A percentile compares a stretch with the other conserved stretches of the same genome.
phyloP scores from a whole-genome alignment of 2,888 invertebrate genomes.

The Rhynchonema sp. region DNA sequence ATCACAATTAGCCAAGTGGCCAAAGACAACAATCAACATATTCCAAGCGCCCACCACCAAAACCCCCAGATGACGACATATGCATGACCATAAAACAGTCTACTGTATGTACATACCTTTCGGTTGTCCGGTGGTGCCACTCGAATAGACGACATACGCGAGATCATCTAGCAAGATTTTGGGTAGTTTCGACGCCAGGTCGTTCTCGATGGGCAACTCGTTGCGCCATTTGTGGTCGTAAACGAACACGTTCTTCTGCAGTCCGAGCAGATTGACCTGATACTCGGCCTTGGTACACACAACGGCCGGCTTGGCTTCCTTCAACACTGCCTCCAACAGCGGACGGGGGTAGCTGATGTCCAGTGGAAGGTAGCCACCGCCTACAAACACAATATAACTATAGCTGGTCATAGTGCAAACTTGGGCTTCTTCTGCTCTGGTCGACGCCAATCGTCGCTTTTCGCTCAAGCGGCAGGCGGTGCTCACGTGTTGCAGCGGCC shows the following conservation, averaged over 20 bases:
- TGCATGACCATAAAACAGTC: neutral
- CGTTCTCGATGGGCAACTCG: neutral
- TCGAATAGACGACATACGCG: slow-evolving; percentile 32
- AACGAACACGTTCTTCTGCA: neutral
- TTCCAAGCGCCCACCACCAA: too few relatives aligned
- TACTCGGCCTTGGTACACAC: slow-evolving; percentile 16
- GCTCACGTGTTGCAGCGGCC: too few relatives aligned
- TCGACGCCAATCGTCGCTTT: too few relatives aligned
- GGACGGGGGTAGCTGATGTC: slow-evolving; percentile 30
- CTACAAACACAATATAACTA: slow-evolving; percentile 9
- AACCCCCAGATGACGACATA: neutral
- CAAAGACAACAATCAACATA: neutral
- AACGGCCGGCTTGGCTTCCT: slow-evolving; percentile 28
- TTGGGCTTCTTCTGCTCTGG: too few relatives aligned
- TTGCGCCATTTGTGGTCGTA: neutral
- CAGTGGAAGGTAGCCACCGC: slow-evolving; percentile 31
- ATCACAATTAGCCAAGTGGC: too few relatives aligned
- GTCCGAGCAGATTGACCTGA: neutral
- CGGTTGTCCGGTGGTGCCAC: slow-evolving; percentile 33
- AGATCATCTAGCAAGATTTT: slow-evolving; percentile 21
- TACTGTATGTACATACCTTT: slow-evolving; percentile 22
- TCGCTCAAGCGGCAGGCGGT: too few relatives aligned
- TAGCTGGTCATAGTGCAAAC: neutral
- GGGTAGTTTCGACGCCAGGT: neutral
- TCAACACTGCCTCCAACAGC: slow-evolving; percentile 28